These are phyloP conservation scores for Epizoanthus fatuus DNA, from an alignment of 92 coral and sea anemone genomes.

Conservation along the genomic window DNA sequence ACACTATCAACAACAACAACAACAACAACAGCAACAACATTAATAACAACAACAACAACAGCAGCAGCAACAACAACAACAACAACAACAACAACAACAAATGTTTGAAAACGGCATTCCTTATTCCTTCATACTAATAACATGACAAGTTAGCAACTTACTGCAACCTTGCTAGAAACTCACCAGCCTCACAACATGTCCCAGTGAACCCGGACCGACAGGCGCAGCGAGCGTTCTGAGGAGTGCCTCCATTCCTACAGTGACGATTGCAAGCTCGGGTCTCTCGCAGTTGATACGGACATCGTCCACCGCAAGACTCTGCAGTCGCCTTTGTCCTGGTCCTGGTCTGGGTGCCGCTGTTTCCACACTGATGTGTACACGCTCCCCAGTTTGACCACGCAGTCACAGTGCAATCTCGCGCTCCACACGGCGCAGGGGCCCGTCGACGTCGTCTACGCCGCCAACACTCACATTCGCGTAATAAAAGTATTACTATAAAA, in stretches of 20 bases:
- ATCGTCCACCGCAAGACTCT: slow-evolving; percentile 73
- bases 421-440: slow-evolving; percentile 68
- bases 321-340: slow-evolving; percentile 59
- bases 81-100: too few species aligned
- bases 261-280: slow-evolving; percentile 80
- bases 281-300: slow-evolving; percentile 64
- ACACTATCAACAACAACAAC: too few species aligned
- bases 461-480: neutral
- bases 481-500: neutral
- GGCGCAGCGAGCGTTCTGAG: slow-evolving; percentile 64
- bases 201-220: slow-evolving; percentile 81
- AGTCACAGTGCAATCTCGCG: slow-evolving; percentile 65
- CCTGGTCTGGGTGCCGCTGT: slow-evolving; percentile 78
- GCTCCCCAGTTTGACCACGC: slow-evolving; percentile 71
- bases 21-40: too few species aligned
- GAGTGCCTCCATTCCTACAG: slow-evolving; percentile 83
- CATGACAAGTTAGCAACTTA: too few species aligned
- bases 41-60: too few species aligned
- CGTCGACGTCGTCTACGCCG: slow-evolving; percentile 79
- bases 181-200: slow-evolving; percentile 90
- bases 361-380: slow-evolving; percentile 84
- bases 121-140: too few species aligned
- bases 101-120: too few species aligned
- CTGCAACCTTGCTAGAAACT: neutral
- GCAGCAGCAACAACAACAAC: too few species aligned